Evolutionary conservation across 1,140 invertebrate species (phyloP).

Genomic region (Psilanteris sp.): DNA sequence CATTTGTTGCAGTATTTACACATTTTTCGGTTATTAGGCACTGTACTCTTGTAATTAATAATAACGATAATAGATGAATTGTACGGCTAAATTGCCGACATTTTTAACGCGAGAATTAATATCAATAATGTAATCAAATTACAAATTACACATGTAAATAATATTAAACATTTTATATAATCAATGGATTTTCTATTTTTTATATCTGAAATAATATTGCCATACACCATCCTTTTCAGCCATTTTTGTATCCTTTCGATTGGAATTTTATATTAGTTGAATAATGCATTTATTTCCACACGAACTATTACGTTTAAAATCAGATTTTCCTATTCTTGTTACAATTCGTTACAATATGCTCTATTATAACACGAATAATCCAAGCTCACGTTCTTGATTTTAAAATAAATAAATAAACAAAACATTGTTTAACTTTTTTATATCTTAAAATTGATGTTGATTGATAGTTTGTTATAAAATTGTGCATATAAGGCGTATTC

Average conservation of each 20-base stretch:
- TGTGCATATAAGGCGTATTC: no score
- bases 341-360: no score
- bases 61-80: constrained; percentile 16
- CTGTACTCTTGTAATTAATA: constrained; percentile 14
- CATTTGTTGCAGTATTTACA: constrained; percentile 33
- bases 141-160: constrained; percentile 37
- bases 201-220: constrained; percentile 2
- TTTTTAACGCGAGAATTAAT: constrained; percentile 10
- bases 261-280: constrained; percentile 7
- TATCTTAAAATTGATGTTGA: no score
- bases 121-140: constrained; percentile 26
- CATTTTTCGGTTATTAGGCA: constrained; percentile 18
- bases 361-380: no score
- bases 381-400: no score
- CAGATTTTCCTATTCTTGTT: no score
- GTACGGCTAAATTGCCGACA: constrained; percentile 3
- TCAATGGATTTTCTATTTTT: constrained; percentile 32
- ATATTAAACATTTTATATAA: constrained; percentile 53
- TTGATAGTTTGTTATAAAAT: no score
- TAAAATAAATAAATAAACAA: no score
- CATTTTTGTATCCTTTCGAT: not conserved
- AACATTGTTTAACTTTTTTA: no score
- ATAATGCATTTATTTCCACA: constrained; percentile 10
- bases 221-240: constrained; percentile 23
- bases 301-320: not conserved